Evolutionary conservation across 1,140 invertebrate species (phyloP).

Genomic region (Lutraria rhynchaena): DNA sequence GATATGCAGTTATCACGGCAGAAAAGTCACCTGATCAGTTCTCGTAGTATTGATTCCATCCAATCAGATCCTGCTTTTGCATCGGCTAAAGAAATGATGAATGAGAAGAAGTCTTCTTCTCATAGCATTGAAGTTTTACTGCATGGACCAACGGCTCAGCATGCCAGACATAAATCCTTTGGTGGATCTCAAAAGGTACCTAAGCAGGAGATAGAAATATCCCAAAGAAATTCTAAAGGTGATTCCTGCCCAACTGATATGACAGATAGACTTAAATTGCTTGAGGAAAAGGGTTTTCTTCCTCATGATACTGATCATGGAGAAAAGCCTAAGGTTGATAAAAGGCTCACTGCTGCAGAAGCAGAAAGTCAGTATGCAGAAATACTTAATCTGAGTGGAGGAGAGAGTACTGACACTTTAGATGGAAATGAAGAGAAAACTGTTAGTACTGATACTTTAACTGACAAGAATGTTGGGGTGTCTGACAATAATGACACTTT

Average conservation of each 20-base stretch:
- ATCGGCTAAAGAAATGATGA: conserved; percentile 64
- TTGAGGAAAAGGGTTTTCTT: conserved; percentile 55
- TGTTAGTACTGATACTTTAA: conserved; percentile 3
- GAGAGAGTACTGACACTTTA: not conserved
- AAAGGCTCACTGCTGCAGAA: conserved; percentile 3
- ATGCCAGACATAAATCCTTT: conserved; percentile 32
- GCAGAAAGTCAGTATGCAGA: conserved; percentile 6
- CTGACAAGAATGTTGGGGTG: not conserved
- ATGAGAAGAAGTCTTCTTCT: conserved; percentile 65
- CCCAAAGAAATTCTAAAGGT: conserved; percentile 22
- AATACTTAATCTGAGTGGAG: not conserved
- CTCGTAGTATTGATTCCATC: conserved; percentile 73
- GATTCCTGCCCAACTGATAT: conserved; percentile 56
- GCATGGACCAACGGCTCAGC: conserved; percentile 55
- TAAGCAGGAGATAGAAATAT: conserved; percentile 39
- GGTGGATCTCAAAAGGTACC: conserved; percentile 53
- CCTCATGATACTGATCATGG: conserved; percentile 6
- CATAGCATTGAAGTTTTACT: conserved; percentile 79
- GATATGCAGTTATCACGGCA: conserved; percentile 77
- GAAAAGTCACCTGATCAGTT: conserved; percentile 67
- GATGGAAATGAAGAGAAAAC: not conserved
- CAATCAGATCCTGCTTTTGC: conserved; percentile 75
- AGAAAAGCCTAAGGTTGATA: conserved; percentile 18
- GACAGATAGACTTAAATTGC: conserved; percentile 54
- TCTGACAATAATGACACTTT: not conserved